Evolutionary conservation across 2,888 invertebrate species (phyloP).

Genomic region (Hetaerina titia): DNA sequence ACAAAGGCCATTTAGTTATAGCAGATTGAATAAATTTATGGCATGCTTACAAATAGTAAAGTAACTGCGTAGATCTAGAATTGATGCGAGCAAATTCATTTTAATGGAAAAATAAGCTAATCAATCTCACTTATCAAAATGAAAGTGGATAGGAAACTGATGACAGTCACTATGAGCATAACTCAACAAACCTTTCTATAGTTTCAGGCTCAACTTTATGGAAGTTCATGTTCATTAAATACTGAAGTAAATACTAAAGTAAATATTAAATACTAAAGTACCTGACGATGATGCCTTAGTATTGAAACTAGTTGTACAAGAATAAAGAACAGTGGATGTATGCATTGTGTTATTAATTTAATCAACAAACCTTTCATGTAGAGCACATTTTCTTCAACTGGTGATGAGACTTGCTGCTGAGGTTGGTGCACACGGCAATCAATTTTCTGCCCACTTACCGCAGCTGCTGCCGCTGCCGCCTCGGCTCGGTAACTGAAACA

Average conservation of each 20-base stretch:
- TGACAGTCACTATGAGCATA: neutral
- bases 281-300: neutral
- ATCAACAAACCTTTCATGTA: conserved; percentile 61
- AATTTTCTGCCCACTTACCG: conserved; percentile 69
- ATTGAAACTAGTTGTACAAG: too few relatives aligned
- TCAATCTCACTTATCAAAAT: too few relatives aligned
- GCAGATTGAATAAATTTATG: too few relatives aligned
- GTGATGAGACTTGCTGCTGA: conserved; percentile 68
- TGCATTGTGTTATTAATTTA: too few relatives aligned
- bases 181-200: conserved; percentile 57
- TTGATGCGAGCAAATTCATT: neutral
- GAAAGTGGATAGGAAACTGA: neutral
- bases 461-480: neutral
- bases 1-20: too few relatives aligned
- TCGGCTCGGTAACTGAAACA: conserved; percentile 70
- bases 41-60: neutral
- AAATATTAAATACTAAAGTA: neutral
- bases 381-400: conserved; percentile 68
- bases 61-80: neutral
- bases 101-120: neutral
- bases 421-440: conserved; percentile 71
- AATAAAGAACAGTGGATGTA: too few relatives aligned
- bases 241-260: neutral
- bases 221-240: neutral
- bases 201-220: too few relatives aligned